Conservation (phyloP, 2,888 invertebrate genomes). For the Agonopterix arenella region DNA sequence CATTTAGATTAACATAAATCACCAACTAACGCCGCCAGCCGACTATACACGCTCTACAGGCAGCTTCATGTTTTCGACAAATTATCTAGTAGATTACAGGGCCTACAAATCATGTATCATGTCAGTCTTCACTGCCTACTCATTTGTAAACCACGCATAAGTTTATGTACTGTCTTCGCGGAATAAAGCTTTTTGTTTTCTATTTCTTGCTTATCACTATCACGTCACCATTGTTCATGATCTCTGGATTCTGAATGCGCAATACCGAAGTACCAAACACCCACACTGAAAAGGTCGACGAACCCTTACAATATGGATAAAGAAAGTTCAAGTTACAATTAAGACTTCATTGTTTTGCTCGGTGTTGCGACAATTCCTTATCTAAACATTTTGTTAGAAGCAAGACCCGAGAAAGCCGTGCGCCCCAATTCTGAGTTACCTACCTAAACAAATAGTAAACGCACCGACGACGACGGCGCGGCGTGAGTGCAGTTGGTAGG, state of each 20-base stretch:
- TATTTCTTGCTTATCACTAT: slow-evolving; percentile 26
- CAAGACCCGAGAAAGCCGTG: slow-evolving; percentile 34
- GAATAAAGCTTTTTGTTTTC: slow-evolving; percentile 14
- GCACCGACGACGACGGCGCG: too few species aligned
- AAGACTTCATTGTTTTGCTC: slow-evolving; percentile 63
- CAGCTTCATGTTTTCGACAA: not conserved
- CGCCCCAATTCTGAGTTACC: slow-evolving; percentile 28
- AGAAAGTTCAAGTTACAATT: slow-evolving; percentile 56
- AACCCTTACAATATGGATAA: slow-evolving; percentile 40
- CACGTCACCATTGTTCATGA: slow-evolving; percentile 30
- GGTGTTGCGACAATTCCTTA: slow-evolving; percentile 58
- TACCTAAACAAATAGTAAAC: slow-evolving; percentile 34
- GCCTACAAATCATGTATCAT: not conserved
- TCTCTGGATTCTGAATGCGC: slow-evolving; percentile 23
- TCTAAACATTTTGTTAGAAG: slow-evolving; percentile 47
- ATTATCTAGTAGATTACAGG: not conserved
- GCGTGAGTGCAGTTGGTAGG: slow-evolving; percentile 7
- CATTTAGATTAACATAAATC: slow-evolving; percentile 58
- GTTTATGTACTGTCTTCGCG: slow-evolving; percentile 11
- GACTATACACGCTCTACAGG: not conserved
- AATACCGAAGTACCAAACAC: slow-evolving; percentile 19
- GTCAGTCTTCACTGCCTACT: not conserved
- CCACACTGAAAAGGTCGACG: slow-evolving; percentile 41
- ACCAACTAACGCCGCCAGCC: slow-evolving; percentile 21
- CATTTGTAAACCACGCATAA: not conserved